These are phyloP conservation scores for Cerceris rybyensis DNA, from an alignment of 2,888 invertebrate genomes.

Conservation along the genomic window DNA sequence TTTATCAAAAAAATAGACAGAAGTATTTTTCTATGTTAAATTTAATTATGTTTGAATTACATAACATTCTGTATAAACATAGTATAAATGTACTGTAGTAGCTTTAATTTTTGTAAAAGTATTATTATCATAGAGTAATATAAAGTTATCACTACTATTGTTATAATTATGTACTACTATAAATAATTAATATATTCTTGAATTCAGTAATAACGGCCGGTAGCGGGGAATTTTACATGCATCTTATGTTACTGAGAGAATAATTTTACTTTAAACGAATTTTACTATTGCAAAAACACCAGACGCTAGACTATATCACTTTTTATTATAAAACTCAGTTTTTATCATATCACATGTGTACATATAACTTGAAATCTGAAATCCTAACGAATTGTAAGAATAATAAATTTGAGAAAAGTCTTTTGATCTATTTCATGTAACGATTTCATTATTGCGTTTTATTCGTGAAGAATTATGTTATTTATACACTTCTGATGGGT, in stretches of 20 bases:
- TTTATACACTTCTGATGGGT: conserved; percentile 14
- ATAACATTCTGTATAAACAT: conserved; percentile 54
- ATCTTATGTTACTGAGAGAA: conserved; percentile 22
- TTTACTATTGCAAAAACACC: conserved; percentile 11
- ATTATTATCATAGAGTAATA: conserved; percentile 53
- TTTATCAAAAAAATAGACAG: conserved; percentile 41
- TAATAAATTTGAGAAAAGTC: conserved; percentile 2
- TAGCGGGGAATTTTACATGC: conserved; percentile 21
- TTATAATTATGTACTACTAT: conserved; percentile 53
- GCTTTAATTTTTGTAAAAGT: conserved; percentile 51
- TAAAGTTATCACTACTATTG: conserved; percentile 51
- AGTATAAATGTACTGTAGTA: conserved; percentile 42
- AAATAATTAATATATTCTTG: conserved; percentile 60
- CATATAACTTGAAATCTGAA: conserved; percentile 1
- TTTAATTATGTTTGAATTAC: conserved; percentile 36
- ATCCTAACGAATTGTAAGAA: conserved; percentile 10
- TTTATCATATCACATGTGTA: conserved; percentile 16
- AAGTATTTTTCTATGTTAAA: conserved; percentile 64
- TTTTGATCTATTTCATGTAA: conserved; percentile 4
- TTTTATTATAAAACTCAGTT: background rate
- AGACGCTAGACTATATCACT: conserved; percentile 1
- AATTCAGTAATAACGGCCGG: conserved; percentile 27
- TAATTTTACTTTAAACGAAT: conserved; percentile 11
- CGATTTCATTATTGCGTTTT: conserved; percentile 7
- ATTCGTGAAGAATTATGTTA: conserved; percentile 5